These are phyloP conservation scores for Halictus ligatus DNA, from an alignment of 2,888 invertebrate genomes.

Conservation along the genomic window DNA sequence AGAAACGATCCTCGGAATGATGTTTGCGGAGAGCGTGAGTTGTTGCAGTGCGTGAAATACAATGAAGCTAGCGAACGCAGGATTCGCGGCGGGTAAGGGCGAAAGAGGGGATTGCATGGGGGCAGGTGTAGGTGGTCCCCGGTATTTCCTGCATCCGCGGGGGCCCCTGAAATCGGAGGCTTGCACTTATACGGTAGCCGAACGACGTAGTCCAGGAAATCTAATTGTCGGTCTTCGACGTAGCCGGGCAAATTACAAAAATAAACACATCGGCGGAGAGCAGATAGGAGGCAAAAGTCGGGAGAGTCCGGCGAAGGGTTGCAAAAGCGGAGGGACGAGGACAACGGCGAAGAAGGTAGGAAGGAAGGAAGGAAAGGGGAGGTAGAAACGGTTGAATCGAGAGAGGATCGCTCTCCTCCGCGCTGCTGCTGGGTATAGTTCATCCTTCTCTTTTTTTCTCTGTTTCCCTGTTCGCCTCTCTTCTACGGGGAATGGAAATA, in stretches of 20 bases:
- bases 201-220: constrained; percentile 79
- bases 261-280: constrained; percentile 79
- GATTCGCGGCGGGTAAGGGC: neutral
- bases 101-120: constrained; percentile 73
- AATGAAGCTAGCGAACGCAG: neutral
- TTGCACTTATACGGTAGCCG: constrained; percentile 83
- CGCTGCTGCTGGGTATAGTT: constrained; percentile 54
- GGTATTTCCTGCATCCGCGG: constrained; percentile 61
- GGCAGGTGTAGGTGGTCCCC: constrained; percentile 83
- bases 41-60: too few relatives aligned
- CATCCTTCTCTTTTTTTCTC: constrained; percentile 52
- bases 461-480: constrained; percentile 66
- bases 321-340: constrained; percentile 15
- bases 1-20: too few relatives aligned
- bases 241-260: constrained; percentile 82
- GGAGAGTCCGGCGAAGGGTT: constrained; percentile 63
- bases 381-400: neutral
- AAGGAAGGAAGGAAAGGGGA: neutral
- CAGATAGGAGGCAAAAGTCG: constrained; percentile 59
- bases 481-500: constrained; percentile 82
- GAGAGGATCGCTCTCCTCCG: constrained; percentile 5
- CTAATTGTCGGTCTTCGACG: constrained; percentile 82
- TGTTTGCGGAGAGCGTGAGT: too few relatives aligned
- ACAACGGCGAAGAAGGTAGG: constrained; percentile 35
- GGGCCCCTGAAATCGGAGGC: constrained; percentile 54